Evolutionary conservation across 37 sponge, comb jelly and placozoan species (phyloP).

Genomic region (Beroe forskalii): DNA sequence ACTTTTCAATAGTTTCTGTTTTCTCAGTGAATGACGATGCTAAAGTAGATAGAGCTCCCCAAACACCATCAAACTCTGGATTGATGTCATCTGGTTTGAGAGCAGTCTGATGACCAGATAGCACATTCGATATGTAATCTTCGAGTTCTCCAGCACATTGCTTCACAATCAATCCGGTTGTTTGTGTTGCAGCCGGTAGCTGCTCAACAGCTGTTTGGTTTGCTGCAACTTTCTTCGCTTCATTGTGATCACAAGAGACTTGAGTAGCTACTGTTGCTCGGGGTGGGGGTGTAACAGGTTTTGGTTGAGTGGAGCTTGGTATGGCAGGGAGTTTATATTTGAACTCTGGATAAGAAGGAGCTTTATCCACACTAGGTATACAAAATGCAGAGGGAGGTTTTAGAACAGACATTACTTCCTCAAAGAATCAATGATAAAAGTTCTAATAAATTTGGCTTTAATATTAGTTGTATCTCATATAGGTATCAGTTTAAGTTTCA

Average conservation of each 20-base stretch:
- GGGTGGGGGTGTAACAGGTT: too few relatives aligned
- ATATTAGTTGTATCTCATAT: too few relatives aligned
- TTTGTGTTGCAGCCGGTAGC: neutral
- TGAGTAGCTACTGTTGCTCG: neutral
- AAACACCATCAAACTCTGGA: neutral
- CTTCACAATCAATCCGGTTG: neutral
- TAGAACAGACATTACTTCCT: neutral
- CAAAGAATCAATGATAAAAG: too few relatives aligned
- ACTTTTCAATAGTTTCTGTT: neutral
- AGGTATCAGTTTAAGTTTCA: too few relatives aligned
- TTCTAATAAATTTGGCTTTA: too few relatives aligned
- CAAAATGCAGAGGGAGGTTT: constrained; percentile 17
- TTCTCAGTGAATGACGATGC: neutral
- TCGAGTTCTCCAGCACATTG: too few relatives aligned
- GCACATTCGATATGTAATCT: neutral
- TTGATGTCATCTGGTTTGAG: neutral
- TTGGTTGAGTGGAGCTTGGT: neutral
- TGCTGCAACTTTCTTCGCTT: too few relatives aligned
- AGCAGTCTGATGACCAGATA: neutral
- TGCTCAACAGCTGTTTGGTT: neutral
- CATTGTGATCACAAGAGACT: too few relatives aligned
- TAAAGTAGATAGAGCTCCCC: neutral
- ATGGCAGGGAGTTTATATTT: neutral
- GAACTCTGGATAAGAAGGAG: neutral
- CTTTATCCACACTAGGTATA: neutral